Base-by-base conservation (phyloP, 2,797 vertebrate species). In the Gobio occitaniae region DNA sequence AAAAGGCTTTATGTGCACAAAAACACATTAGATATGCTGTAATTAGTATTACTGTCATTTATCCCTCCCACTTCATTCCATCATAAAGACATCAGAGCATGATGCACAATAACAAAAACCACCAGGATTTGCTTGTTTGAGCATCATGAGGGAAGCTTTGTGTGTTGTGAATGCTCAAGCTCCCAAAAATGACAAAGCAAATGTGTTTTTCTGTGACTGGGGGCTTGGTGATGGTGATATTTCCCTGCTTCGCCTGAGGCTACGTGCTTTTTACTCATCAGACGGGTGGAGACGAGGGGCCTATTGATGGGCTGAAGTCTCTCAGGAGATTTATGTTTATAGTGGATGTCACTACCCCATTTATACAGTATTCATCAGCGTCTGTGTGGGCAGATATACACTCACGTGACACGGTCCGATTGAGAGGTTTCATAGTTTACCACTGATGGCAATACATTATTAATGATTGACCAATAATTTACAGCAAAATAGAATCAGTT, bases 201-300 rank as follows among this genome's bases (percentile, higher is more conserved):
- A 85, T 85, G 52, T 84, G 77, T 87, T 54, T 80, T 76, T 83
- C 52, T 75, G 61, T 65, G 61, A 70, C 78, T 71, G 71, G n/a
- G 32, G 78, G 68, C 41, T 78, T 78, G 32, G 32, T 32, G 32
- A 74, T 38, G 75, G 44, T 63, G 74, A 66, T 74, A 72, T 93
- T 92, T 94, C 89, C 94, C 90, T 17, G 86, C 84, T 91, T 91
- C 88, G 95, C 96, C 96, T 92, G 86, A n/a, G 95, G 96, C 95
- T 95, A 93, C 91, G 86, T 93, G 94, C 93, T 92, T 94, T 94
- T 91, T 92, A 90, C 86, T 61, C 91, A 91, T 88, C 56, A 86
- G 90, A 91, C 89, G 72, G 87, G 89, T 90, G 88, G 89, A 92
- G 91, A 91, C 90, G 86, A 88, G 92, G 87, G 90, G 44, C 44